Percentiles rank a stretch among this genome's conserved stretches.
phyloP scores from a whole-genome alignment of 92 coral and sea anemone genomes.

The Ricordea florida region DNA sequence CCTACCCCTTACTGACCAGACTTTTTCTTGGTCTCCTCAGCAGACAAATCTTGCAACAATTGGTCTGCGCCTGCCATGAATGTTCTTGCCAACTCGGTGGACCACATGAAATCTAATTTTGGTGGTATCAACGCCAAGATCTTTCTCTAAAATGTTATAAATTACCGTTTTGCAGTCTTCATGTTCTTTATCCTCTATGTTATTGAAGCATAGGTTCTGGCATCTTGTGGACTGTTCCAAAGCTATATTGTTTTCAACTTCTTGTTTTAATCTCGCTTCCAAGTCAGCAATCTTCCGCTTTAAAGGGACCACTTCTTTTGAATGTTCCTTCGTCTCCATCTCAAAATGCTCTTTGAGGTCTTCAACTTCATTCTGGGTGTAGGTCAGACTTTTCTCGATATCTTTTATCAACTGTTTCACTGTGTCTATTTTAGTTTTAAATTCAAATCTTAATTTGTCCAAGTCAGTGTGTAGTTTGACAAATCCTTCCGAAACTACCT shows the following conservation, averaged over 20 bases:
- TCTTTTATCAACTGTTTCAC: not conserved
- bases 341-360: not conserved
- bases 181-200: not conserved
- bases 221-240: constrained; percentile 17
- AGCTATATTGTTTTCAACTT: not conserved
- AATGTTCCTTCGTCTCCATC: not conserved
- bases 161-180: constrained; percentile 1
- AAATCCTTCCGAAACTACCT: constrained; percentile 1
- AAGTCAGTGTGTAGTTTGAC: constrained; percentile 5
- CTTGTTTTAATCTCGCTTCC: not conserved
- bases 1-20: constrained; percentile 14
- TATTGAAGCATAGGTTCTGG: not conserved
- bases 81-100: constrained; percentile 22
- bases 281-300: not conserved
- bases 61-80: constrained; percentile 17
- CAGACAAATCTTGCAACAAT: constrained; percentile 33
- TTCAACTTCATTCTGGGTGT: not conserved
- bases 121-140: constrained; percentile 5
- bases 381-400: not conserved
- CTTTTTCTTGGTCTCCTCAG: constrained; percentile 21
- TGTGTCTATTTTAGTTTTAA: constrained; percentile 1
- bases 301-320: not conserved
- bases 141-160: not conserved
- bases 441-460: constrained; percentile 5
- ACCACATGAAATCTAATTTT: constrained; percentile 12